These are phyloP conservation scores for Pedionomus torquatus DNA, from an alignment of 2,113 vertebrate genomes.

Conservation along the genomic window DNA sequence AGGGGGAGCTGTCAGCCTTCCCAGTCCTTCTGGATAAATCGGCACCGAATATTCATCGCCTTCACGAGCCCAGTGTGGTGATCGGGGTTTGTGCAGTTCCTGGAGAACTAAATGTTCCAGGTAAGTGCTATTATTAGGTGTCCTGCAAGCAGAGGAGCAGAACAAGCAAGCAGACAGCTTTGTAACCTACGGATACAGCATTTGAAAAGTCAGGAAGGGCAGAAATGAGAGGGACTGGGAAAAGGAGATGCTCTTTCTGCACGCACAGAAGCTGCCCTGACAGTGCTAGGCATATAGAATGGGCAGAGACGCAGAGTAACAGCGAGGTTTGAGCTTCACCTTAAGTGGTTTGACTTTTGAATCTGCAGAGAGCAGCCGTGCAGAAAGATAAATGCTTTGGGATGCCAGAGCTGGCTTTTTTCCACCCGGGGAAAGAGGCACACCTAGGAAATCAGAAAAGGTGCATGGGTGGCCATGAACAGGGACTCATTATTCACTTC, in stretches of 20 bases:
- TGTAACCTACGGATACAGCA: background rate
- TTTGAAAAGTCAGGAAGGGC: background rate
- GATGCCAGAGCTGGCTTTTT: background rate
- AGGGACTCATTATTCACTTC: background rate
- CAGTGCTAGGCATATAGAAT: background rate
- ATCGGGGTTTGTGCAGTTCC: background rate
- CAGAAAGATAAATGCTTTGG: background rate
- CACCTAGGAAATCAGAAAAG: background rate
- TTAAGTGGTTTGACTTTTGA: background rate
- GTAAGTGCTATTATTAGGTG: conserved; percentile 62
- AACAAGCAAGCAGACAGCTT: conserved; percentile 43
- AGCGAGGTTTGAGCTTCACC: background rate
- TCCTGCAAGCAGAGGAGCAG: conserved; percentile 30
- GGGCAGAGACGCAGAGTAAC: background rate
- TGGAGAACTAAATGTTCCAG: conserved; percentile 65
- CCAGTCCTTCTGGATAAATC: background rate
- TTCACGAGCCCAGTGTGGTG: background rate
- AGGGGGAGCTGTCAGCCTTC: conserved; percentile 47
- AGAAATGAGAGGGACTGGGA: background rate
- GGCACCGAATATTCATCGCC: background rate
- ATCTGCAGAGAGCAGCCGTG: background rate
- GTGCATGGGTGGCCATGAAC: background rate
- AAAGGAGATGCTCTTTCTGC: background rate
- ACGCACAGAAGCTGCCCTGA: background rate
- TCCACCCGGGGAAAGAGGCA: background rate